These are phyloP conservation scores for Zaprionus vittiger DNA, from an alignment of 1,140 invertebrate genomes.

Conservation along the genomic window DNA sequence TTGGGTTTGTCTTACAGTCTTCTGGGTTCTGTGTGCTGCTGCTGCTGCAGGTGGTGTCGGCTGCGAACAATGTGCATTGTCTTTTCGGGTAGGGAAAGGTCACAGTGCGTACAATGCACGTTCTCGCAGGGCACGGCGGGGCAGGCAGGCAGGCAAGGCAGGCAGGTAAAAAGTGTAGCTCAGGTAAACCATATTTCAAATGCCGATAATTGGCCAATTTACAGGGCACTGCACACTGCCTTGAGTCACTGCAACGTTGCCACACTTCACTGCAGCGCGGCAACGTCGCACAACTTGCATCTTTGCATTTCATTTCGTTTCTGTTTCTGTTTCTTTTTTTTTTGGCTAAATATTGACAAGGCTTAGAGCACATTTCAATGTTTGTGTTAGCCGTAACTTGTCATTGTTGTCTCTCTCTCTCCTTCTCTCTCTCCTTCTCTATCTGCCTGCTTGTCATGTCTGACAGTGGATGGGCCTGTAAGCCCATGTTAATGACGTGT, in stretches of 20 bases:
- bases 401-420: conserved; percentile 37
- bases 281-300: conserved; percentile 28
- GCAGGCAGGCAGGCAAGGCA: background rate
- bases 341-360: conserved; percentile 65
- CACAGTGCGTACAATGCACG: conserved; percentile 68
- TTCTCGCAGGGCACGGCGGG: background rate
- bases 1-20: conserved; percentile 3
- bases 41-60: conserved; percentile 2
- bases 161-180: conserved; percentile 26
- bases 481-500: conserved; percentile 77
- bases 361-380: conserved; percentile 45
- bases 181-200: conserved; percentile 80
- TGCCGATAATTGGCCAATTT: conserved; percentile 81
- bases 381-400: conserved; percentile 33
- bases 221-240: conserved; percentile 24
- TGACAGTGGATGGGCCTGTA: conserved; percentile 40
- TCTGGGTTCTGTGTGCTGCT: background rate
- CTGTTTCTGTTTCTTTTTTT: conserved; percentile 8
- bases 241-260: conserved; percentile 18
- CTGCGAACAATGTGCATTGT: conserved; percentile 3
- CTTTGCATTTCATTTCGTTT: background rate
- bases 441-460: conserved; percentile 33
- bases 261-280: conserved; percentile 30
- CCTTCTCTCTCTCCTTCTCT: background rate
- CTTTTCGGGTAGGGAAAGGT: conserved; percentile 52